Evolutionary conservation across 2,113 vertebrate species (phyloP), one percentile per base, ranked within the genome.

Genomic region (Tetraodon nigroviridis): DNA sequence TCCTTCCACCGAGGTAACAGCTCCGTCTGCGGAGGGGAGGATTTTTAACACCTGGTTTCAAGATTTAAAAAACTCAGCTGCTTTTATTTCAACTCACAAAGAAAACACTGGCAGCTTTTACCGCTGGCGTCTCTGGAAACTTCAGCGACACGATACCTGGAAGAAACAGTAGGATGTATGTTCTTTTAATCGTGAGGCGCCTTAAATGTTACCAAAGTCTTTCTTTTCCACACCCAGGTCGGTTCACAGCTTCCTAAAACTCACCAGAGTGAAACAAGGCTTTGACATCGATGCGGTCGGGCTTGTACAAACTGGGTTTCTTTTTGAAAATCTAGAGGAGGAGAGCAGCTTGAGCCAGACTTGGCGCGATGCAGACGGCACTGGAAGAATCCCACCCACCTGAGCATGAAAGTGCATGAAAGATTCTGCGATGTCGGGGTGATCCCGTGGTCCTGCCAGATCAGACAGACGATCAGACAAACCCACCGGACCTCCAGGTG

Each of bases 401-500:
- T 99, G 95, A 90, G 94, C 90, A 76, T 98, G 95, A 90, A 99
- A 94, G 90, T 94, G 92, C 97, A 99, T 95, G 88, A 99, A 98
- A 71, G 97, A 98, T 90, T 98, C 97, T 84, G 94, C 96, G 88
- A 98, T 93, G 90, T 99, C 97, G 83, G 97, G 97, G 92, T 98
- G 94, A 90, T 99, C 93, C 89, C 95, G 94, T 78, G 93, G 92
- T 86, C 93, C 97, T 99, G 92, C 84, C 76, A 89, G 85, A 47
- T 17, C 2, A 57, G 85, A 91, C 52, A 90, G 80, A 52, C 64
- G 48, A 18, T 17, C 18, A 53, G 12, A 44, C 1, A 58, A 13
- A 45, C 1, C 24, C 24, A 27, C 24, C 24, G 24, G 24, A 27
- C 24, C 24, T 0, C 7, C 13, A 24, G 20, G 11, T 6, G 19